Conservation (phyloP, 2,888 invertebrate species). For the Fissipunctia ypsillon region DNA sequence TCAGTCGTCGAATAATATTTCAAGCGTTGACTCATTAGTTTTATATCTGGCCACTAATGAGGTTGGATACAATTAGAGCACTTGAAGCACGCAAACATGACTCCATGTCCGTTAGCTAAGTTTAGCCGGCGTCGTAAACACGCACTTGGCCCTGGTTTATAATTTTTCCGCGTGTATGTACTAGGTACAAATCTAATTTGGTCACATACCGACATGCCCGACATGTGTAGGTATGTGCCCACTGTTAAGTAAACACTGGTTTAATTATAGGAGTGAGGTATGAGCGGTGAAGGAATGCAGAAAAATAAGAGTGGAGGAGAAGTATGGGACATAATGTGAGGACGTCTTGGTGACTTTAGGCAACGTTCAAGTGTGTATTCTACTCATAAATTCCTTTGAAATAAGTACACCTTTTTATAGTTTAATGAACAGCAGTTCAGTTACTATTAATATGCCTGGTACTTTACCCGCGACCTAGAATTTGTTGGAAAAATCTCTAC, state of each 20-base stretch:
- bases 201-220: slow-evolving; percentile 58
- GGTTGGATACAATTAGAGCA: slow-evolving; percentile 52
- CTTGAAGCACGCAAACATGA: slow-evolving; percentile 64
- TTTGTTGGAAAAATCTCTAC: slow-evolving; percentile 31
- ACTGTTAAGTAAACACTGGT: slow-evolving; percentile 58
- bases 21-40: slow-evolving; percentile 39
- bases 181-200: slow-evolving; percentile 57
- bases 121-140: slow-evolving; percentile 56
- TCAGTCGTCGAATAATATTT: slow-evolving; percentile 35
- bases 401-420: neutral
- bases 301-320: slow-evolving; percentile 25
- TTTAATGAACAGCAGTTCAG: slow-evolving; percentile 6
- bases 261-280: slow-evolving; percentile 60
- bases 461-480: slow-evolving; percentile 44
- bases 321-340: slow-evolving; percentile 17
- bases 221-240: slow-evolving; percentile 53
- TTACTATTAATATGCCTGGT: slow-evolving; percentile 35
- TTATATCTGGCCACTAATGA: slow-evolving; percentile 46
- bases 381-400: neutral
- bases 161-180: slow-evolving; percentile 59
- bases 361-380: neutral
- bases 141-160: slow-evolving; percentile 52
- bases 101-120: slow-evolving; percentile 49
- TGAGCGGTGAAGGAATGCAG: slow-evolving; percentile 54
- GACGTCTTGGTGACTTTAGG: neutral